phyloP scores from a whole-genome alignment of 2,888 invertebrate genomes.

The Orchesellides sinensis region DNA sequence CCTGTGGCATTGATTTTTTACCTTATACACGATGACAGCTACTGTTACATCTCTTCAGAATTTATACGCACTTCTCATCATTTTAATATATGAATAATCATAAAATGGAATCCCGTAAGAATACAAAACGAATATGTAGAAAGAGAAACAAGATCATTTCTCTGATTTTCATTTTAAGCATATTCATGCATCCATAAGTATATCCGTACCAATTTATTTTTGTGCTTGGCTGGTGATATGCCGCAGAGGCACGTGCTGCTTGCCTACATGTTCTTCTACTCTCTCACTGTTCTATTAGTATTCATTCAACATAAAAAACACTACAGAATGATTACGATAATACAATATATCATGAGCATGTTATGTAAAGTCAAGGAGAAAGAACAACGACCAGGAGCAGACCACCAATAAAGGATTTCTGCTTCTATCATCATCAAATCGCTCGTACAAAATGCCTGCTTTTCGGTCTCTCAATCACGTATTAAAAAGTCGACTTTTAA shows the following conservation, averaged over 20 bases:
- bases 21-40: slow-evolving; percentile 56
- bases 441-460: slow-evolving; percentile 43
- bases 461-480: slow-evolving; percentile 58
- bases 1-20: slow-evolving; percentile 56
- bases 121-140: slow-evolving; percentile 14
- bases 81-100: slow-evolving; percentile 61
- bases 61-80: slow-evolving; percentile 38
- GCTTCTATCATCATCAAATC: slow-evolving; percentile 21
- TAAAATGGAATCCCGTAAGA: slow-evolving; percentile 42
- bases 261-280: background rate
- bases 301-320: slow-evolving; percentile 21
- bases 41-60: background rate
- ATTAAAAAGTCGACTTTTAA: slow-evolving; percentile 40
- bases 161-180: slow-evolving; percentile 23
- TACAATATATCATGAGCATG: background rate
- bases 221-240: slow-evolving; percentile 62
- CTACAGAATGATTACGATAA: slow-evolving; percentile 32
- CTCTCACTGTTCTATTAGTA: background rate
- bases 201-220: slow-evolving; percentile 59
- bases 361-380: slow-evolving; percentile 20
- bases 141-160: slow-evolving; percentile 34
- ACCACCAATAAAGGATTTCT: slow-evolving; percentile 48
- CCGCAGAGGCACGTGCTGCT: slow-evolving; percentile 63
- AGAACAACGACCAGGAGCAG: slow-evolving; percentile 29
- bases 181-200: slow-evolving; percentile 3